Evolutionary conservation across 2,113 vertebrate species (phyloP).

Genomic region (Catharus fuscescens): DNA sequence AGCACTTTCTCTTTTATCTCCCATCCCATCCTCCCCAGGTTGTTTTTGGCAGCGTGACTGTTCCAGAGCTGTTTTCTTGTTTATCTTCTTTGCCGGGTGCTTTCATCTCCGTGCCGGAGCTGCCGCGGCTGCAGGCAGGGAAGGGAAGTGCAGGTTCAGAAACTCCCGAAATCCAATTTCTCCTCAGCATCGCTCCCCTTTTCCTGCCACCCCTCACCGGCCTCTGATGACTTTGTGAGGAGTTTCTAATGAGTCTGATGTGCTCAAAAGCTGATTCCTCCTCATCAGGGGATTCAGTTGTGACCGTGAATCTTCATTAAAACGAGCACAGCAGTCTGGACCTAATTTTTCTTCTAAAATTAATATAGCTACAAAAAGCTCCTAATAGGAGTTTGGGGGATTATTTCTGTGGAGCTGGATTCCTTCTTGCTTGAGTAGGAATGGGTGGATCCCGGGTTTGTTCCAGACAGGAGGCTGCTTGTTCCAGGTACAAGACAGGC

Average conservation of each 20-base stretch:
- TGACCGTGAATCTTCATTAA: constrained; percentile 34
- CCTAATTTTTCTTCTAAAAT: constrained; percentile 59
- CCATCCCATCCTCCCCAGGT: neutral
- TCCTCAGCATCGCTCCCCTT: neutral
- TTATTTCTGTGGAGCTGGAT: neutral
- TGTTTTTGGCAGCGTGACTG: neutral
- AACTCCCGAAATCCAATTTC: neutral
- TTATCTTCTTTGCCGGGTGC: neutral
- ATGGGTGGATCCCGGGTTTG: neutral
- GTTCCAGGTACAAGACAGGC: neutral
- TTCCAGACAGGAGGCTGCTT: neutral
- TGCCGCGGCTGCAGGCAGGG: neutral
- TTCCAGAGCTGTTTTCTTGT: neutral
- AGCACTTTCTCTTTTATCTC: neutral
- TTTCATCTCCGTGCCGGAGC: neutral
- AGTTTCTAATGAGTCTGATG: constrained; percentile 31
- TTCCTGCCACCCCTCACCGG: neutral
- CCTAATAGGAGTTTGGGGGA: neutral
- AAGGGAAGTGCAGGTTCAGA: constrained; percentile 1
- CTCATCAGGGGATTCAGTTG: neutral
- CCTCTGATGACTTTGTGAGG: constrained; percentile 30
- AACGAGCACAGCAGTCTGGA: constrained; percentile 14
- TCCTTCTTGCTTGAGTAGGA: neutral
- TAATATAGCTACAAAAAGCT: constrained; percentile 33
- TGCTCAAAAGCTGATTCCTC: constrained; percentile 36